Percentiles rank a stretch among this genome's conserved stretches.
Evolutionary conservation across 2,797 vertebrate genomes (phyloP).

Genomic region (Falco cherrug): DNA sequence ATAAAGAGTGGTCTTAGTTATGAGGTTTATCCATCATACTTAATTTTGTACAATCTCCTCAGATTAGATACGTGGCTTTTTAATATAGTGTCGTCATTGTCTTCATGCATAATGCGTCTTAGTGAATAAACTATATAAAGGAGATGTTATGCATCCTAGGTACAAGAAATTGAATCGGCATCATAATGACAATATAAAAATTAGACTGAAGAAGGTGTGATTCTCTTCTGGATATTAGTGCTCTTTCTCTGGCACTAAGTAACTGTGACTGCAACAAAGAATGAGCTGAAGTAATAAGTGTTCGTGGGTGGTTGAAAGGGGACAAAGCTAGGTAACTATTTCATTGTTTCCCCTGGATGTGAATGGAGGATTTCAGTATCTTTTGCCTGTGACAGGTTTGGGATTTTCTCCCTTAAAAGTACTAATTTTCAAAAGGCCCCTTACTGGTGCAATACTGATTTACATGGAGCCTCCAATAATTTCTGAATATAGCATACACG

Average conservation of each 20-base stretch:
- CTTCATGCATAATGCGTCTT: not conserved
- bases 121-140: not conserved
- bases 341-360: fast-evolving
- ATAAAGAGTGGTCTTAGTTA: not conserved
- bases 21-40: not conserved
- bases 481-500: not conserved
- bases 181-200: not conserved
- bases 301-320: not conserved
- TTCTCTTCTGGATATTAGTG: not conserved
- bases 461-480: not conserved
- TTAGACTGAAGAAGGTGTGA: not conserved
- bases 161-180: not conserved
- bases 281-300: not conserved
- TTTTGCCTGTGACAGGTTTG: not conserved
- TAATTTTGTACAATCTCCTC: not conserved
- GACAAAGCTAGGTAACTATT: not conserved
- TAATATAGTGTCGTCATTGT: not conserved
- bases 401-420: not conserved
- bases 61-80: not conserved
- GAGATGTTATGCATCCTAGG: not conserved
- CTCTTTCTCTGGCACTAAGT: not conserved
- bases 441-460: not conserved
- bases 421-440: not conserved
- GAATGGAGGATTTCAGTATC: not conserved
- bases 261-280: not conserved